Conservation (phyloP, 2,113 vertebrate genomes). For the Hydropotes inermis region DNA sequence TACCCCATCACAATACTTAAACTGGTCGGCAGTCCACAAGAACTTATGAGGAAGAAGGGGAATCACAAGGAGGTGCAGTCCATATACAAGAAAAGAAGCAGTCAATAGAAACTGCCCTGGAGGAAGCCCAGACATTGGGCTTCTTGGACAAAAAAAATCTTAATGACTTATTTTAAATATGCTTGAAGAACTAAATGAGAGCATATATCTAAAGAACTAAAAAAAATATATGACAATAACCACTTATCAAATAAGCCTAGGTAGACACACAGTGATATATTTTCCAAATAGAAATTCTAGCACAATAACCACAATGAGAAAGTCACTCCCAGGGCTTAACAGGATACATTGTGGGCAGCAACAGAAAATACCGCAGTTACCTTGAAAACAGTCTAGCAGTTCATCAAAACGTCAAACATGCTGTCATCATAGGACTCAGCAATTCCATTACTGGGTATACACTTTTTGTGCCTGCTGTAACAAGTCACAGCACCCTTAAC, state of each 20-base stretch:
- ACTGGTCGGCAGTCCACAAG: accelerated
- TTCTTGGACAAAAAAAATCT: neutral
- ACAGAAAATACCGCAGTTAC: neutral
- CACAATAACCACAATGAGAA: neutral
- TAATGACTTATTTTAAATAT: neutral
- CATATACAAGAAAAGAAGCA: neutral
- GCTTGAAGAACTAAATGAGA: neutral
- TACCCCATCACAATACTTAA: accelerated
- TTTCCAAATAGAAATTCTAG: neutral
- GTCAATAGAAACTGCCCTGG: neutral
- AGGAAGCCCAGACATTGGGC: neutral
- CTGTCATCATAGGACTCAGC: neutral
- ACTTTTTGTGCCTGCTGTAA: neutral
- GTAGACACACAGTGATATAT: neutral
- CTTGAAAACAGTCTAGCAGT: neutral
- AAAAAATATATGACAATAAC: neutral
- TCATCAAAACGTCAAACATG: neutral
- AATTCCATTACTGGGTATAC: accelerated
- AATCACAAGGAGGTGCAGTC: accelerated
- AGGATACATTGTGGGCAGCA: neutral
- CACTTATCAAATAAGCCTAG: neutral
- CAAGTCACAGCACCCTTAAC: accelerated
- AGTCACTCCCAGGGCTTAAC: neutral
- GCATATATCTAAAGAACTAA: neutral
- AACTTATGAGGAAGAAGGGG: neutral